phyloP scores from a whole-genome alignment of 2,888 invertebrate species.

The Therioaphis trifolii region DNA sequence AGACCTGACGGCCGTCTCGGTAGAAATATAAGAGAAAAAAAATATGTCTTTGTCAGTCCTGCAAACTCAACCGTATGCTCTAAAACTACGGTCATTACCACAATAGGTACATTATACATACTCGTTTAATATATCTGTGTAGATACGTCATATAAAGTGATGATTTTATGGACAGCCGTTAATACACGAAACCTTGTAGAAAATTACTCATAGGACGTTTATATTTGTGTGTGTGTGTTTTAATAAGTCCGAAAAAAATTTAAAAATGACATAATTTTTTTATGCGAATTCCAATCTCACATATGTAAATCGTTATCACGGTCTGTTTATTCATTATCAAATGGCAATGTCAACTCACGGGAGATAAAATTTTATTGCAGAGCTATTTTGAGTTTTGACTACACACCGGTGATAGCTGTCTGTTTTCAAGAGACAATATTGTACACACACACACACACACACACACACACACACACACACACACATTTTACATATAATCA shows the following conservation, averaged over 20 bases:
- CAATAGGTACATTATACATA: no score
- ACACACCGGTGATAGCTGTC: background rate
- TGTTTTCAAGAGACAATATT: background rate
- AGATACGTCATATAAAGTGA: background rate
- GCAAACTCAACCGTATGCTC: no score
- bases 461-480: no score
- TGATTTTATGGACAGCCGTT: constrained; percentile 15
- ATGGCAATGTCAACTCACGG: background rate
- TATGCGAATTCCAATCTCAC: background rate
- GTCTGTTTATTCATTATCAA: constrained; percentile 19
- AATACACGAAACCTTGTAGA: background rate
- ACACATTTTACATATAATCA: no score
- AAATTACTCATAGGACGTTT: background rate
- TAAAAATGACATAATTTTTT: background rate
- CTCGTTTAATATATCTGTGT: no score
- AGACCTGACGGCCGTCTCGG: no score
- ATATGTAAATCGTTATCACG: background rate
- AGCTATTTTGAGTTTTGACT: background rate
- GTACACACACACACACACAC: no score
- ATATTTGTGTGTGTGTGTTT: background rate
- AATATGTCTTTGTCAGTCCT: no score
- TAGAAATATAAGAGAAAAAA: no score
- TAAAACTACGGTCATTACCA: no score
- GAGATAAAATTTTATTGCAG: constrained; percentile 17
- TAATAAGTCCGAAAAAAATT: background rate